Conservation (phyloP, 1,140 invertebrate genomes). For the Lucilia cuprina region DNA sequence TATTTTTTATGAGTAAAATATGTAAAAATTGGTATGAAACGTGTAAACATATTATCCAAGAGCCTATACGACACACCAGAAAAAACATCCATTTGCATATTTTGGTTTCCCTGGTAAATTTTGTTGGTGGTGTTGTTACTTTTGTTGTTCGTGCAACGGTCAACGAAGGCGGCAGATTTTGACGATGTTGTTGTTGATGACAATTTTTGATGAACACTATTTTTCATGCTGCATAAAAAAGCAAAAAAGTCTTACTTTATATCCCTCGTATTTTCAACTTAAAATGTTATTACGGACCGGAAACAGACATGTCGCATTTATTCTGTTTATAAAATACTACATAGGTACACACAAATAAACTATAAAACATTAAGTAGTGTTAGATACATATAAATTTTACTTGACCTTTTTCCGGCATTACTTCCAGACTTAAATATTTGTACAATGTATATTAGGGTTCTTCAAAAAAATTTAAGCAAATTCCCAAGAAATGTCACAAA, state of each 20-base stretch:
- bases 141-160: not conserved
- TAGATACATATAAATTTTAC: not conserved
- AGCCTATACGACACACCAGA: too few relatives aligned
- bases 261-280: not conserved
- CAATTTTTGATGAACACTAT: not conserved
- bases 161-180: not conserved
- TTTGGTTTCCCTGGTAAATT: not conserved
- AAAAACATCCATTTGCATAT: too few relatives aligned
- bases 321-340: not conserved
- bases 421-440: too few relatives aligned
- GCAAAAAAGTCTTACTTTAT: not conserved
- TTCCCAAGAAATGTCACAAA: too few relatives aligned
- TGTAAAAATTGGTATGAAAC: too few relatives aligned
- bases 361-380: not conserved
- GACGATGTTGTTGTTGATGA: not conserved
- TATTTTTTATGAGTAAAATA: too few relatives aligned
- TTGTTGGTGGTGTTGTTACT: not conserved
- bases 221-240: too few relatives aligned
- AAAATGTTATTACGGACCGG: constrained; percentile 19
- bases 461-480: too few relatives aligned
- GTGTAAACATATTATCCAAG: too few relatives aligned
- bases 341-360: too few relatives aligned
- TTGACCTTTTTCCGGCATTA: constrained; percentile 25
- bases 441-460: too few relatives aligned
- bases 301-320: constrained; percentile 18